phyloP scores from a whole-genome alignment of 2,888 invertebrate species.

The Agrotis segetum region DNA sequence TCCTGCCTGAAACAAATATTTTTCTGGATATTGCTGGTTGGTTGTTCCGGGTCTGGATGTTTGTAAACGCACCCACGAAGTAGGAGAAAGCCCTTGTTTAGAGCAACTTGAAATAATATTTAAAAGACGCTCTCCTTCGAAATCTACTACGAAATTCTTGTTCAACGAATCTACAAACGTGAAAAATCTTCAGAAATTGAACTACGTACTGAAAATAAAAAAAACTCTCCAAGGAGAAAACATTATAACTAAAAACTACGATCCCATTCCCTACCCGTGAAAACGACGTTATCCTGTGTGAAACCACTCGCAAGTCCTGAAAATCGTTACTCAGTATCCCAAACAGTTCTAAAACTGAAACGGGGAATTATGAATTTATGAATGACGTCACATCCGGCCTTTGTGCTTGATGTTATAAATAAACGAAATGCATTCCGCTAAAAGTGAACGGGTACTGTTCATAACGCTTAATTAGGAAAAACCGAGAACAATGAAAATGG shows the following conservation, averaged over 20 bases:
- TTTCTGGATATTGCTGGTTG: too few relatives aligned
- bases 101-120: background rate
- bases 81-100: too few relatives aligned
- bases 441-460: background rate
- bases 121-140: background rate
- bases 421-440: constrained; percentile 1
- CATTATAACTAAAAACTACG: background rate
- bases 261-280: background rate
- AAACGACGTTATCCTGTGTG: background rate
- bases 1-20: too few relatives aligned
- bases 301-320: constrained; percentile 17
- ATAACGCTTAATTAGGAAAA: background rate
- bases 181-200: background rate
- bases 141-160: background rate
- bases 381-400: constrained; percentile 32
- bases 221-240: too few relatives aligned
- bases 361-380: constrained; percentile 25
- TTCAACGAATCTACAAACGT: background rate
- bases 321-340: constrained; percentile 11
- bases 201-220: too few relatives aligned
- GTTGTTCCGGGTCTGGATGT: too few relatives aligned
- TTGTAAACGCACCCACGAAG: too few relatives aligned
- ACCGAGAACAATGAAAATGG: background rate
- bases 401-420: constrained; percentile 5
- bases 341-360: constrained; percentile 15